Evolutionary conservation across 1,140 invertebrate genomes (phyloP), one percentile per base, ranked within the genome.

Genomic region (Acromyrmex heyeri): DNA sequence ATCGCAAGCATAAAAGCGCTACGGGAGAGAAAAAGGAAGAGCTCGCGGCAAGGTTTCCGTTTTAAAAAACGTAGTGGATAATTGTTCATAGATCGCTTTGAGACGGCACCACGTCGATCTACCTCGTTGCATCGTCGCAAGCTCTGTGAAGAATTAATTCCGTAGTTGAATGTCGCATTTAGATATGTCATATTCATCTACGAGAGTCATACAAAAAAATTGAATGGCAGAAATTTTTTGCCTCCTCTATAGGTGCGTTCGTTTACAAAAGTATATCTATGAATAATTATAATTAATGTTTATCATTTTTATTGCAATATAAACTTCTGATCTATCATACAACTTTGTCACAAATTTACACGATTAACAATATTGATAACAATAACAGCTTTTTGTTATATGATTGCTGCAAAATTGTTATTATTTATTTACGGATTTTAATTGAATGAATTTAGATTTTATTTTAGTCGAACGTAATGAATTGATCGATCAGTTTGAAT

Each of bases 31-130:
- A 73, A 83, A 61, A 75, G 24, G 27, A 44, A n/a, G 5, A 48
- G 8, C 53, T 57, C 27, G 55, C 69, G 24, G 79, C 21, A 44
- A 44, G 44, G 27, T 24, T 61, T 6, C 27, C 7, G 38, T 75
- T 83, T 75, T 50, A 21, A 62, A 75, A 83, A 75, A 75, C 38
- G 55, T 8, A 55, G 24, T 18, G 27, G 57, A 83, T 83, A 83
- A 83, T 83, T 83, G 79, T 83, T 73, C 79, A 27, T 24, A 57
- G 21, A 83, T 75, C 57, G 38, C 79, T 75, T 83, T 83, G 79
- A 83, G 79, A 75, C 44, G 10, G 64, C 64, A 50, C 6, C 21
- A 50, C 24, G 79, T 75, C 55, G 69, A 82, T 62, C 55, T 70
- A 34, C 34, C 30, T 59, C 48, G 78, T 8, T 34, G 53, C 64